Percentiles rank a stretch among this genome's conserved stretches.
These are phyloP conservation scores for Mesitornis unicolor DNA, from an alignment of 2,113 vertebrate species.

Conservation along the genomic window DNA sequence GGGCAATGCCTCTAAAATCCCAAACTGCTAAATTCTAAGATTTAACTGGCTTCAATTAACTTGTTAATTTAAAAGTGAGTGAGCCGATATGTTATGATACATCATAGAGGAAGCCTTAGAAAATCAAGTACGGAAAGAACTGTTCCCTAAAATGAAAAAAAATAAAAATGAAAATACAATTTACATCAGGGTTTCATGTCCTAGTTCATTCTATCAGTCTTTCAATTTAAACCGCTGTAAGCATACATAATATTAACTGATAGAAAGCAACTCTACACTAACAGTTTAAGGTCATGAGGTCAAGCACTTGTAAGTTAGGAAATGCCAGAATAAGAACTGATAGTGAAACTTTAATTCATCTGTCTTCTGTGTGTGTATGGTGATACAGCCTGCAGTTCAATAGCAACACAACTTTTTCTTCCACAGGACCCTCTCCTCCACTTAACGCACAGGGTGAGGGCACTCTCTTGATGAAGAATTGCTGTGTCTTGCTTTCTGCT, in stretches of 20 bases:
- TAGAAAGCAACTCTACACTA: not conserved
- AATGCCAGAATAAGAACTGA: not conserved
- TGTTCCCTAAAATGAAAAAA: not conserved
- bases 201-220: not conserved
- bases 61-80: not conserved
- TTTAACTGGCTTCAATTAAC: slow-evolving; percentile 5
- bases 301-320: not conserved
- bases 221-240: not conserved
- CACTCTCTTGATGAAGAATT: not conserved
- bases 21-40: not conserved
- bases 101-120: not conserved
- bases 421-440: not conserved
- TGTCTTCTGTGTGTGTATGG: not conserved
- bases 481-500: not conserved
- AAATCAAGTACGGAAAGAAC: not conserved
- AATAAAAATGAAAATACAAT: too few relatives aligned
- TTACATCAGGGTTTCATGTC: not conserved
- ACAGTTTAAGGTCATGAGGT: not conserved
- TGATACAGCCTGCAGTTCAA: not conserved
- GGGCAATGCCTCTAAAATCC: not conserved
- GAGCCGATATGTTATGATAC: not conserved
- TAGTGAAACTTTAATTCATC: not conserved
- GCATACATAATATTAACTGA: not conserved
- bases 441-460: not conserved
- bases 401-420: not conserved